Evolutionary conservation across 2,797 vertebrate species (phyloP).

Genomic region (Emys orbicularis): DNA sequence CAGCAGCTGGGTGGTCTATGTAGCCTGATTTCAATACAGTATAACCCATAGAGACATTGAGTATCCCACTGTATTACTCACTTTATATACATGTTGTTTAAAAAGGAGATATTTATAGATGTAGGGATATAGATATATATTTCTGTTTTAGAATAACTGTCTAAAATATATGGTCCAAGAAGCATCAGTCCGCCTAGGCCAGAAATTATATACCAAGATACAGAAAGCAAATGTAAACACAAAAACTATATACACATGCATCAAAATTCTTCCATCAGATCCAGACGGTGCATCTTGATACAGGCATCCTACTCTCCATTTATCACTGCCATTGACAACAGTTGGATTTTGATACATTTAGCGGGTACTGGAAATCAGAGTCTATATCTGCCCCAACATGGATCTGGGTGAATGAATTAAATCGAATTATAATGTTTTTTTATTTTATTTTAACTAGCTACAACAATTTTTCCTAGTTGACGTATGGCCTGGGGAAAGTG

Average conservation of each 20-base stretch:
- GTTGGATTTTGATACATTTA: not conserved
- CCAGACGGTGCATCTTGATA: not conserved
- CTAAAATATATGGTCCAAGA: not conserved
- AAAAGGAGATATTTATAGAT: not conserved
- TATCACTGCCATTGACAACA: not conserved
- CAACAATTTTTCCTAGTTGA: not conserved
- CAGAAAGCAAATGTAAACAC: slow-evolving; percentile 2
- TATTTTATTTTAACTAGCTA: too few species aligned
- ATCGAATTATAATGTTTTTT: not conserved
- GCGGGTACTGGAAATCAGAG: not conserved
- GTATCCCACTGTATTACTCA: not conserved
- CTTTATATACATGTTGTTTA: not conserved
- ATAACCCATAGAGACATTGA: not conserved
- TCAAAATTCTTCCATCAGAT: not conserved
- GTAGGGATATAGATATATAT: not conserved
- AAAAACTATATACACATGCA: not conserved
- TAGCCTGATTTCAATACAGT: not conserved
- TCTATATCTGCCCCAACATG: not conserved
- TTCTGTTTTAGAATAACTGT: slow-evolving; percentile 11
- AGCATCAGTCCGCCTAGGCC: not conserved
- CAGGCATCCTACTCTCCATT: not conserved
- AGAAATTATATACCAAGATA: not conserved
- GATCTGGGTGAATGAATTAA: not conserved
- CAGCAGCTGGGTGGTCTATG: not conserved
- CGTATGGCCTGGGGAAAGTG: not conserved